Evolutionary conservation across 2,797 vertebrate species (phyloP).

Genomic region (Sorex maritimensis): DNA sequence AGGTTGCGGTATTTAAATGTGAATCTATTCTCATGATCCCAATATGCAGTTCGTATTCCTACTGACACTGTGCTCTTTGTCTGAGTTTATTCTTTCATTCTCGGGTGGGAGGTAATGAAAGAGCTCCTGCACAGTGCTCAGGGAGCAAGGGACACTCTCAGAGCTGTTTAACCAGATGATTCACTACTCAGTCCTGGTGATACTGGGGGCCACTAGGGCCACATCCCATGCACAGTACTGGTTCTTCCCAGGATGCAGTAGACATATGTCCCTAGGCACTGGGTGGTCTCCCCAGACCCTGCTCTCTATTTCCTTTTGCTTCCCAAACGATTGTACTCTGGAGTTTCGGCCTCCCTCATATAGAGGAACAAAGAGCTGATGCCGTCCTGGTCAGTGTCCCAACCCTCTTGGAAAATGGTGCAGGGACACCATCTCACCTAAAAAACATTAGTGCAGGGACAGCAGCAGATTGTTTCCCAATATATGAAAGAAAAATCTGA

Average conservation of each 20-base stretch:
- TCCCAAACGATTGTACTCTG: neutral
- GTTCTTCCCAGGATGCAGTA: too few relatives aligned
- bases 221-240: too few relatives aligned
- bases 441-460: neutral
- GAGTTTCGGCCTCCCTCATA: neutral
- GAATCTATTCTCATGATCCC: neutral
- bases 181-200: too few relatives aligned
- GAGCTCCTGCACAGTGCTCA: too few relatives aligned
- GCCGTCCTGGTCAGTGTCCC: neutral
- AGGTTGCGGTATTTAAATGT: neutral
- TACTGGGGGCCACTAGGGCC: too few relatives aligned
- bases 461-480: neutral
- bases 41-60: constrained; percentile 47
- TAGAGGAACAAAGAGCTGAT: neutral
- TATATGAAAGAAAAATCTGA: neutral
- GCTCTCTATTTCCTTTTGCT: neutral
- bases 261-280: too few relatives aligned
- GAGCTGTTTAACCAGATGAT: too few relatives aligned
- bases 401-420: neutral
- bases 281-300: too few relatives aligned
- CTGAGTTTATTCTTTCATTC: constrained; percentile 30
- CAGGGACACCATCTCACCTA: too few relatives aligned
- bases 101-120: neutral
- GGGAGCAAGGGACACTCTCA: too few relatives aligned
- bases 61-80: neutral